Base-by-base conservation (phyloP, 2,113 vertebrate genomes). In the Myotis yumanensis region DNA sequence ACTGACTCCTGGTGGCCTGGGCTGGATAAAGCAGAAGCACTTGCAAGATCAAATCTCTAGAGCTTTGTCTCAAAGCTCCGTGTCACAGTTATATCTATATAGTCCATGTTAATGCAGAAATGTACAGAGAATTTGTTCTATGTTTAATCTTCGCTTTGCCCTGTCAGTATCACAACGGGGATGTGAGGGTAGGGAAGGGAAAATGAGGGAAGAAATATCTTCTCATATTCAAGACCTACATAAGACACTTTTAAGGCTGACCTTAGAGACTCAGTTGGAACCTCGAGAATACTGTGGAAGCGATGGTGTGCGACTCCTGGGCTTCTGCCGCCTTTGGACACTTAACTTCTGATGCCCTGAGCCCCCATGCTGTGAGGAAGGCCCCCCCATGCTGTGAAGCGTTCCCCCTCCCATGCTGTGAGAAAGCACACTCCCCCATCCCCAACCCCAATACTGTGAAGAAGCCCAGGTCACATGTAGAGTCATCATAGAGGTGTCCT, bases 11-110 rank as follows among this genome's bases (percentile, higher is more conserved):
- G 11, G 15, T 7, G 11, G 18, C 51, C 40, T 3, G 16, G 51
- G 40, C 32, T 62, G 51, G 25, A 28, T 7, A 30, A 0, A 28
- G 14, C 62, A 43, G 52, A 80, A 71, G 64, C 16, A 40, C 52
- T n/a, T 30, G 11, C 9, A 51, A 62, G 57, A 25, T 6, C 14
- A 25, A 59, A 17, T 11, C 35, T 7, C 48, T 16, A 11, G 25
- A 22, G 8, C 28, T 37, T 37, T 37, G 57, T 8, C 40, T 16
- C 76, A 11, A 25, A 59, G 14, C 40, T 0, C 23, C 4, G 2
- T 0, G 10, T 30, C 25, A 22, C 7, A n/a, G 40, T 23, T 25
- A n/a, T n/a, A 12, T 7, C 15, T 6, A 12, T 0, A 0, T 0
- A 5, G 57, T 2, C 32, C 46, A 5, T 2, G n/a, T 22, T 7